Evolutionary conservation across 2,888 invertebrate genomes (phyloP), one percentile per base, ranked within the genome.

Genomic region (Synergus itoensis): DNA sequence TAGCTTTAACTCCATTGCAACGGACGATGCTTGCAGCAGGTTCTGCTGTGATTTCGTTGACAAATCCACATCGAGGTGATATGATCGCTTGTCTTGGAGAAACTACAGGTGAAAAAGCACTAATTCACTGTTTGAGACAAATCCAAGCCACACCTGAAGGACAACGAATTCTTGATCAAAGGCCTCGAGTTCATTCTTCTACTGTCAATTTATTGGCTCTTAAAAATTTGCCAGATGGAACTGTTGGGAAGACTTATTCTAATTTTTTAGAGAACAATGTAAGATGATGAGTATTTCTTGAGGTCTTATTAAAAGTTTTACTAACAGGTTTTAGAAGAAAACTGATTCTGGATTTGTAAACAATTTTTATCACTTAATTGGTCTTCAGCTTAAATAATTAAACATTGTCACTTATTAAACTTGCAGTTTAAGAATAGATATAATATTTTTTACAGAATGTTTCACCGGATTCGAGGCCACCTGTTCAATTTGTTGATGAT

Each of bases 61-160:
- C 96, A 12, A 95, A 98, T 93, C 99, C 99, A 9, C 93, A 93
- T 79, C 93, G 97, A 82, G 96, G 95, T 21, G 99, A 99, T 90
- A 98, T 98, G 97, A 97, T 99, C 85, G 98, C 99, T 36, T 97
- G 98, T 84, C 94, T 99, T 86, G 98, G 98, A 0, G 99, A 99
- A 93, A 97, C 98, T 0, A 98, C 98, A 12, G 98, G 96, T 65
- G 87, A 90, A 60, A 91, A 90, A 67, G 96, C 98, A 4, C 93
- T 98, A 7, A 93, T 93, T 82, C 94, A 95, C 87, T 97, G 99
- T 93, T 93, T 94, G 77, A 91, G 93, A 63, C 94, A 95, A 90
- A 98, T 99, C 98, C 92, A 94, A 83, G 92, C 93, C 67, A 96
- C 96, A 78, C 91, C 94, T 2, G 98, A 98, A 92, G 99, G 99